A percentile compares a stretch with the other conserved stretches of the same genome.
Evolutionary conservation across 2,797 vertebrate genomes (phyloP).

Genomic region (Parotocinclus haroldoi): DNA sequence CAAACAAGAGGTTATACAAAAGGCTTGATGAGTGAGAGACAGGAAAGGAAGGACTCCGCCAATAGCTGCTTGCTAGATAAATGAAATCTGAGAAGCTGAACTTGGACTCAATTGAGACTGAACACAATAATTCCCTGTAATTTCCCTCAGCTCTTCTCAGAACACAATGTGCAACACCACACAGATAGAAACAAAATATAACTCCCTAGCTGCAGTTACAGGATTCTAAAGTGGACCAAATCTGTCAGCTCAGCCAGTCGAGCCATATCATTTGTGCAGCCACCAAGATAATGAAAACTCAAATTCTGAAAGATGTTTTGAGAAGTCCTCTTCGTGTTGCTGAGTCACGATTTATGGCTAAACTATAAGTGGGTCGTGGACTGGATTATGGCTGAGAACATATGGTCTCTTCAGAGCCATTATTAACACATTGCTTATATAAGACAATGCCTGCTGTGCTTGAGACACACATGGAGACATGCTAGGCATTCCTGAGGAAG

Average conservation of each 20-base stretch:
- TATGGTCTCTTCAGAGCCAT: background rate
- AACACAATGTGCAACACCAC: background rate
- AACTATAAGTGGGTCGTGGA: background rate
- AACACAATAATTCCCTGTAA: too few species aligned
- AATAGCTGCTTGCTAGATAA: too few species aligned
- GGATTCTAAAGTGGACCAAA: background rate
- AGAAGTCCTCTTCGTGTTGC: background rate
- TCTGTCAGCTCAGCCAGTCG: too few species aligned
- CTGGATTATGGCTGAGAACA: background rate
- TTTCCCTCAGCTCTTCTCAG: background rate
- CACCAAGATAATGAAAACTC: background rate
- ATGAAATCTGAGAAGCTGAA: conserved; percentile 1
- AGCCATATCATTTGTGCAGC: background rate
- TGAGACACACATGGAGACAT: background rate
- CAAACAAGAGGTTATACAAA: conserved; percentile 60
- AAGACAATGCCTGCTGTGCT: background rate
- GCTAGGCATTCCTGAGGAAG: background rate
- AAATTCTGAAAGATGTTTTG: background rate
- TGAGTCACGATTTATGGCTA: conserved; percentile 6
- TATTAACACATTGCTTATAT: conserved; percentile 1
- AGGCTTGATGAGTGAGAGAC: conserved; percentile 21
- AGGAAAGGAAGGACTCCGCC: too few species aligned
- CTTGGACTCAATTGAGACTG: too few species aligned
- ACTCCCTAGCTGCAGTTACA: background rate
- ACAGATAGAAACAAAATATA: background rate